Conservation (phyloP, 2,888 invertebrate genomes). For the Xylophagus ater region DNA sequence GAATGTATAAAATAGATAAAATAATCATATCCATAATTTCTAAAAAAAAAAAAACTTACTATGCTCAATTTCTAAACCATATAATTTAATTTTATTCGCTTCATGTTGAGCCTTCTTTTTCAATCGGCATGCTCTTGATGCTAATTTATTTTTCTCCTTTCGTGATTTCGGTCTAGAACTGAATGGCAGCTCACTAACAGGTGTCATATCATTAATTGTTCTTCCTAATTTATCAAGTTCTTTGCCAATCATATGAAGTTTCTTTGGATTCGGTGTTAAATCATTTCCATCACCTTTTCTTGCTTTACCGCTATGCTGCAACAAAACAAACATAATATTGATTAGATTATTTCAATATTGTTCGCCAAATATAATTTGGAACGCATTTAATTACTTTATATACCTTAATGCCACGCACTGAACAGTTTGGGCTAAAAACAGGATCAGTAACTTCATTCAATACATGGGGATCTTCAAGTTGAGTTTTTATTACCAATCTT, state of each 20-base stretch:
- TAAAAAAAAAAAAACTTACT: constrained; percentile 51
- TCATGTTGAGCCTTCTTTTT: constrained; percentile 99
- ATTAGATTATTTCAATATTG: constrained; percentile 1
- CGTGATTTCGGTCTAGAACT: constrained; percentile 83
- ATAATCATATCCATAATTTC: constrained; percentile 13
- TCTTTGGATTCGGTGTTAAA: constrained; percentile 87
- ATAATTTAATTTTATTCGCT: constrained; percentile 92
- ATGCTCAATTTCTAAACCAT: constrained; percentile 88
- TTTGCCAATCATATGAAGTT: constrained; percentile 80
- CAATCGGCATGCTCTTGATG: constrained; percentile 89
- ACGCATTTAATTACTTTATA: constrained; percentile 29
- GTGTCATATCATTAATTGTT: constrained; percentile 91
- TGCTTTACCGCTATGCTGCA: constrained; percentile 65
- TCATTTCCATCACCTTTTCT: constrained; percentile 97
- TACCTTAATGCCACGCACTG: constrained; percentile 81
- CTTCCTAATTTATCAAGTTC: constrained; percentile 84
- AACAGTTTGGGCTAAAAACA: constrained; percentile 88
- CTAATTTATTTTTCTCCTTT: constrained; percentile 95
- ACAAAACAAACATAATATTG: constrained; percentile 5
- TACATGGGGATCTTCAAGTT: constrained; percentile 83
- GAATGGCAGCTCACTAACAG: constrained; percentile 85
- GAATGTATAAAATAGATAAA: constrained; percentile 7
- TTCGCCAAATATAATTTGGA: background rate
- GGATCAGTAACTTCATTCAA: constrained; percentile 88
- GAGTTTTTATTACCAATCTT: constrained; percentile 69